phyloP scores from a whole-genome alignment of 2,113 vertebrate species.

The Oreocharis arfaki region DNA sequence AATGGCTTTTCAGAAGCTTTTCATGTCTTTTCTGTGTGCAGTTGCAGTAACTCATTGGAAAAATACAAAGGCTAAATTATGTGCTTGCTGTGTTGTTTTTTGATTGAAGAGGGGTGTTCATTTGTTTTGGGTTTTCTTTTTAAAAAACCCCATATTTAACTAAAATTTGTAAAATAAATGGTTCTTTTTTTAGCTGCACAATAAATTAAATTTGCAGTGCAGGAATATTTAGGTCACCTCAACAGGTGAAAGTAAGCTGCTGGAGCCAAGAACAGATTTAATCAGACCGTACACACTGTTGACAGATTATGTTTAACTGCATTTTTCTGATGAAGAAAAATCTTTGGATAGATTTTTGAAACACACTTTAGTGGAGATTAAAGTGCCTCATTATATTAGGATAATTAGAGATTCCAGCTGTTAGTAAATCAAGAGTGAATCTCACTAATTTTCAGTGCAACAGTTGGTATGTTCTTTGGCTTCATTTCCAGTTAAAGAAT shows the following conservation, averaged over 20 bases:
- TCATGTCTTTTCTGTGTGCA: background rate
- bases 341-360: background rate
- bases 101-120: rapidly evolving
- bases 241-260: background rate
- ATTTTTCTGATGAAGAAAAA: background rate
- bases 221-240: background rate
- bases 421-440: background rate
- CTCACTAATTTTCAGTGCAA: background rate
- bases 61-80: background rate
- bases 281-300: background rate
- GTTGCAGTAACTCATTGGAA: background rate
- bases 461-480: background rate
- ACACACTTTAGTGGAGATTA: background rate
- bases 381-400: conserved; percentile 2
- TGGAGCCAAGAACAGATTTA: background rate
- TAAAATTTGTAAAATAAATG: background rate
- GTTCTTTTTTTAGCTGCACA: background rate
- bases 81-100: rapidly evolving
- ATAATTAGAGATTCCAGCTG: conserved; percentile 7
- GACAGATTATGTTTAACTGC: background rate
- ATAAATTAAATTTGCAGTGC: background rate
- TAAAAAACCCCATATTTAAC: background rate
- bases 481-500: background rate
- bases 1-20: background rate
- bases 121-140: background rate